Evolutionary conservation across 1,140 invertebrate genomes (phyloP), one percentile per base, ranked within the genome.

Genomic region (Bombus haemorrhoidalis): DNA sequence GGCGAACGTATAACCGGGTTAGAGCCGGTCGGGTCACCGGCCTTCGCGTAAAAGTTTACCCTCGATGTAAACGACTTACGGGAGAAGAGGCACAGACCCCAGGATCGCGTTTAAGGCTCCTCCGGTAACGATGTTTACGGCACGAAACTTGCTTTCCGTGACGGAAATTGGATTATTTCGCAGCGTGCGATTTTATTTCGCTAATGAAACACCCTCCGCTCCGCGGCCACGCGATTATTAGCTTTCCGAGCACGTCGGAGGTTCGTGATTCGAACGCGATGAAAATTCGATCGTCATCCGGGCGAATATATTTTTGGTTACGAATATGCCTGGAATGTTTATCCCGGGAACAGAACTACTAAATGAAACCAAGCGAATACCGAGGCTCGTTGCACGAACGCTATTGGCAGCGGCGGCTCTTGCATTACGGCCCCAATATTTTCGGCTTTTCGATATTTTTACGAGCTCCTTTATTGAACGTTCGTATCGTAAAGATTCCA

Each of bases 81-180:
- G 5, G 32, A 18, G 43, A 5, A 37, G 41, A 25, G 18, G 69
- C n/a, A 69, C 47, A n/a, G 37, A 2, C 34, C 53, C 62, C 1
- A 28, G 74, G 66, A 71, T 71, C 81, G 57, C 41, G 73, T 59
- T 84, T 43, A 71, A 71, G 22, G 53, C 47, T 53, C 18, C 22
- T 22, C n/a, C 34, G 28, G 62, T 84, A 79, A 84, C 83, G 53
- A 72, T 79, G 83, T 84, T 79, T 78, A 79, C 76, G 76, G n/a
- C 62, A 18, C 34, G 66, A 62, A 84, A 71, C 64, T 83, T 79
- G 22, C 34, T 39, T 71, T 22, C 39, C 37, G 75, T 72, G n/a
- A 43, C 66, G 76, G 39, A 79, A 79, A 84, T 79, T 78, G 53
- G 66, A 72, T 84, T 84, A 84, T 78, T 78, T 32, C 64, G 83